Evolutionary conservation across 2,113 vertebrate genomes (phyloP).

Genomic region (Epinephelus fuscoguttatus): DNA sequence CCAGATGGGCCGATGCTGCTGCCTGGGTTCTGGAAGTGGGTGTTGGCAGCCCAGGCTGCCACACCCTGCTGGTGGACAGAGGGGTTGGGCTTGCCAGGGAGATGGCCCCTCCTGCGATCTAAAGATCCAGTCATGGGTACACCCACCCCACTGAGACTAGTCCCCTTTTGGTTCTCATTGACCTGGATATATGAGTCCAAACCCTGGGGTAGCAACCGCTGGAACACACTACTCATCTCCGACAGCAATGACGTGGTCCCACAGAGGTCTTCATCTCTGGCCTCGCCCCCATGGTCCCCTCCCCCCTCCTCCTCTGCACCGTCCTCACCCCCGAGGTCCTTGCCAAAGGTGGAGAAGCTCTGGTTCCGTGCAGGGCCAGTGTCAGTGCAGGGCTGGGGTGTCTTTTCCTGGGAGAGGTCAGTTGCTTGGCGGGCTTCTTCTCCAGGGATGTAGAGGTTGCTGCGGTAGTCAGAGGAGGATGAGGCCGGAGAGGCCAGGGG

Average conservation of each 20-base stretch:
- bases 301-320: slow-evolving; percentile 61
- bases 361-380: slow-evolving; percentile 86
- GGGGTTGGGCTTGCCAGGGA: slow-evolving; percentile 88
- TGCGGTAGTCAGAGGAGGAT: slow-evolving; percentile 90
- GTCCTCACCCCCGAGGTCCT: slow-evolving; percentile 82
- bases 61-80: slow-evolving; percentile 92
- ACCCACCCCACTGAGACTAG: slow-evolving; percentile 70
- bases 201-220: slow-evolving; percentile 92
- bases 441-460: slow-evolving; percentile 96
- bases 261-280: slow-evolving; percentile 80
- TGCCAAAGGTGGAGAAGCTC: slow-evolving; percentile 97
- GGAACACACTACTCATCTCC: slow-evolving; percentile 98
- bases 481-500: slow-evolving; percentile 89
- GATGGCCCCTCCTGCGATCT: slow-evolving; percentile 91
- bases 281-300: slow-evolving; percentile 71
- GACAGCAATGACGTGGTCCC: slow-evolving; percentile 91
- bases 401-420: slow-evolving; percentile 88
- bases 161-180: slow-evolving; percentile 86
- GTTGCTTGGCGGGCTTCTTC: slow-evolving; percentile 88
- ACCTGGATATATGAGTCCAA: slow-evolving; percentile 89
- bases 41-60: slow-evolving; percentile 96
- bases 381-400: slow-evolving; percentile 83
- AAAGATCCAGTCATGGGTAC: slow-evolving; percentile 85
- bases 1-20: slow-evolving; percentile 85
- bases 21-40: slow-evolving; percentile 95